Base-by-base conservation (phyloP, 2,797 vertebrate species). In the Sternotherus odoratus region DNA sequence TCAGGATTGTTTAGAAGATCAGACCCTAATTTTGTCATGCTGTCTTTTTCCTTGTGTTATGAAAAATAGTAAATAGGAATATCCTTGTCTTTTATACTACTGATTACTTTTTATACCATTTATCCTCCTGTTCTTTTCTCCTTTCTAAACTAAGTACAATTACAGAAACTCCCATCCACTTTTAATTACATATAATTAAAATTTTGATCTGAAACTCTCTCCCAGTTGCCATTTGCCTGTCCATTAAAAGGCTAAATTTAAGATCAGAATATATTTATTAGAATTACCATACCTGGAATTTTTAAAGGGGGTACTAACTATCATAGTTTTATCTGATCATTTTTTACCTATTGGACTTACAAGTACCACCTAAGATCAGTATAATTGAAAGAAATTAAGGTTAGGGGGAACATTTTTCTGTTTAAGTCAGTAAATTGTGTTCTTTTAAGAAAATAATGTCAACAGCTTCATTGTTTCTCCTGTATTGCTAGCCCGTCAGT, bases 1-100 rank as follows among this genome's bases (percentile, higher is more conserved):
- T 94, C 93, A 92, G 82, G 63, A 90, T 88, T 88, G 79, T 53
- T 88, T 69, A 39, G 36, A 48, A 30, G 46, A 28, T 30, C 72
- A 75, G 26, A 13, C 24, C 72, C 8, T 30, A 48, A 28, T 75
- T 75, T 75, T 75, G 39, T 39, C 69, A 74, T 43, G 12, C 3
- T 74, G 24, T 74, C 24, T 28, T 48, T 75, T 46, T 75, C 15
- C 43, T 48, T 75, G 43, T 11, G 6, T 75, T 75, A 30, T 75
- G 8, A 75, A 13, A 75, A 75, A 28, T 75, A 48, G 72, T 75
- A 46, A 28, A 75, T 48, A 75, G 26, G 24, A 75, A 75, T 74
- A 75, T 48, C 17, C 72, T 75, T 30, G 43, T 48, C 72, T 75
- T 75, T 26, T 75, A 26, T 28, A 75, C 26, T 75, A 48, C 7